phyloP scores from a whole-genome alignment of 2,797 vertebrate species.

The Siniperca undulata region DNA sequence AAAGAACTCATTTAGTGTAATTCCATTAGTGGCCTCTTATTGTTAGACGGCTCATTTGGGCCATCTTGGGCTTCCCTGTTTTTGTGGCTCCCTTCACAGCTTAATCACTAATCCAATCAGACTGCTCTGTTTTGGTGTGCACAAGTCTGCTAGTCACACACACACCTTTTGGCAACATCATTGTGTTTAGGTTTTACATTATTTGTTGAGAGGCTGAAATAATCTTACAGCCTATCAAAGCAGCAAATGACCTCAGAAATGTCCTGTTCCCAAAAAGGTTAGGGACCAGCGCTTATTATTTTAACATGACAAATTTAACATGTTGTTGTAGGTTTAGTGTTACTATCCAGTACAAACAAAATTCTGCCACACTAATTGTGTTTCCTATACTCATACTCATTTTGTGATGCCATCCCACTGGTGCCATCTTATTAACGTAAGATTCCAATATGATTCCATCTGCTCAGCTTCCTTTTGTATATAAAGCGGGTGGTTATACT shows the following conservation, averaged over 20 bases:
- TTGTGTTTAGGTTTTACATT: neutral
- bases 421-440: slow-evolving; percentile 39
- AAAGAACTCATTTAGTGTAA: neutral
- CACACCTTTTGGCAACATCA: neutral
- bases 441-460: slow-evolving; percentile 48
- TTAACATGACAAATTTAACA: slow-evolving; percentile 20
- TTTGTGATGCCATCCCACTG: slow-evolving; percentile 27
- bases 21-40: neutral
- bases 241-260: slow-evolving; percentile 22
- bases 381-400: slow-evolving; percentile 45
- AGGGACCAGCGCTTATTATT: neutral
- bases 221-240: neutral
- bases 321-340: neutral
- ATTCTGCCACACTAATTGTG: slow-evolving; percentile 28
- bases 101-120: slow-evolving; percentile 75
- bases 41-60: neutral
- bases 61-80: slow-evolving; percentile 23
- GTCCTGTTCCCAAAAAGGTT: neutral
- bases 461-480: slow-evolving; percentile 44
- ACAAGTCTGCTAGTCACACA: neutral
- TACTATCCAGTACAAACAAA: neutral
- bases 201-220: neutral
- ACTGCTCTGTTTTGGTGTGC: slow-evolving; percentile 35
- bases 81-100: slow-evolving; percentile 19
- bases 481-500: slow-evolving; percentile 36